Evolutionary conservation across 2,888 invertebrate genomes (phyloP).

Genomic region (Microctonus hyperodae): DNA sequence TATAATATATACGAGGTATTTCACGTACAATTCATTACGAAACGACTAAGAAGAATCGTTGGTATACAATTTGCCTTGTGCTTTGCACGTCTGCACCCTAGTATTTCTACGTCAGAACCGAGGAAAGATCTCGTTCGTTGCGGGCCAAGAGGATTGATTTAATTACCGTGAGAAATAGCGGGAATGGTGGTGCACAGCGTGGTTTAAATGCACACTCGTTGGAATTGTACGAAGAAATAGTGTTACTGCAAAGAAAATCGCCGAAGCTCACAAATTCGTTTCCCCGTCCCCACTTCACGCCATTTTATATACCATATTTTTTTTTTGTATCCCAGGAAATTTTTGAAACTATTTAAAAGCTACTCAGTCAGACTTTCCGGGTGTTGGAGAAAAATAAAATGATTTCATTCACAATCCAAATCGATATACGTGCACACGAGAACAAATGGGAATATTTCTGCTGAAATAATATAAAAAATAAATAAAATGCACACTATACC

Average conservation of each 20-base stretch:
- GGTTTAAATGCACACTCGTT: slow-evolving; percentile 33
- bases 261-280: slow-evolving; percentile 25
- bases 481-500: neutral
- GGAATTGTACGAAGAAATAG: slow-evolving; percentile 35
- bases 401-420: neutral
- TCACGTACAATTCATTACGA: too few relatives aligned
- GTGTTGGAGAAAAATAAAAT: neutral
- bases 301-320: slow-evolving; percentile 21
- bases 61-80: too few relatives aligned
- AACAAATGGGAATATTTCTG: neutral
- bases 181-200: slow-evolving; percentile 33
- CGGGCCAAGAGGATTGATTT: slow-evolving; percentile 46
- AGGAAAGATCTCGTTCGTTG: slow-evolving; percentile 32
- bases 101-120: neutral
- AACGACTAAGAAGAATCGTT: too few relatives aligned
- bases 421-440: too few relatives aligned
- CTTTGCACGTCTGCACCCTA: neutral
- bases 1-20: too few relatives aligned
- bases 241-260: slow-evolving; percentile 37
- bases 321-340: slow-evolving; percentile 21
- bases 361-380: too few relatives aligned
- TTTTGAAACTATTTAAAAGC: slow-evolving; percentile 25
- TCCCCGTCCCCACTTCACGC: slow-evolving; percentile 18
- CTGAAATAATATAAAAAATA: neutral
- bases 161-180: slow-evolving; percentile 49